phyloP scores from a whole-genome alignment of 2,113 vertebrate species.

The Circaetus gallicus region DNA sequence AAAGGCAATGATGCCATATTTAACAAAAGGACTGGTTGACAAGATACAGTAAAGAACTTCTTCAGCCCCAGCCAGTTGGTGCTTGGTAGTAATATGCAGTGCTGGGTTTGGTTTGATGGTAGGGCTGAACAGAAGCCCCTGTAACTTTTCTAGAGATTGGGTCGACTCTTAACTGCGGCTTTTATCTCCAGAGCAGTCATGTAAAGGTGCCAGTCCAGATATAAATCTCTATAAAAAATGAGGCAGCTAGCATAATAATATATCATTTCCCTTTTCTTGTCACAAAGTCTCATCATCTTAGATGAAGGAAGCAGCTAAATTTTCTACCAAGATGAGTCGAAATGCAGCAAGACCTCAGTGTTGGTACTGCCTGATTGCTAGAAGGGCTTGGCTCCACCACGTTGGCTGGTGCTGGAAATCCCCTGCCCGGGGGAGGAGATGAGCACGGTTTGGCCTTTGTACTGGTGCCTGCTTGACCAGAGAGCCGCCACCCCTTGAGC shows the following conservation, averaged over 20 bases:
- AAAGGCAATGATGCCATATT: background rate
- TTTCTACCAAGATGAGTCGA: background rate
- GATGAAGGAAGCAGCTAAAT: background rate
- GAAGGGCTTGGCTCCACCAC: background rate
- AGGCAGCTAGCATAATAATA: background rate
- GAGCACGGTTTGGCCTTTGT: background rate
- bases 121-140: background rate
- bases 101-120: background rate
- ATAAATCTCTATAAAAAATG: background rate
- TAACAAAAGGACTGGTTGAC: background rate
- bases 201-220: background rate
- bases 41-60: background rate
- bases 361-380: fast-evolving
- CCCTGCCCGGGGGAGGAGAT: background rate
- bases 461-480: background rate
- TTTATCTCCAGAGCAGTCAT: background rate
- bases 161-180: background rate
- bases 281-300: background rate
- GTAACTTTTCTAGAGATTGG: background rate
- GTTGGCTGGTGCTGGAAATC: background rate
- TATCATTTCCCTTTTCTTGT: background rate
- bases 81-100: background rate
- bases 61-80: background rate
- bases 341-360: background rate
- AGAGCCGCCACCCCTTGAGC: background rate